Conservation (phyloP, 2,113 vertebrate genomes). For the Oceanites oceanicus region DNA sequence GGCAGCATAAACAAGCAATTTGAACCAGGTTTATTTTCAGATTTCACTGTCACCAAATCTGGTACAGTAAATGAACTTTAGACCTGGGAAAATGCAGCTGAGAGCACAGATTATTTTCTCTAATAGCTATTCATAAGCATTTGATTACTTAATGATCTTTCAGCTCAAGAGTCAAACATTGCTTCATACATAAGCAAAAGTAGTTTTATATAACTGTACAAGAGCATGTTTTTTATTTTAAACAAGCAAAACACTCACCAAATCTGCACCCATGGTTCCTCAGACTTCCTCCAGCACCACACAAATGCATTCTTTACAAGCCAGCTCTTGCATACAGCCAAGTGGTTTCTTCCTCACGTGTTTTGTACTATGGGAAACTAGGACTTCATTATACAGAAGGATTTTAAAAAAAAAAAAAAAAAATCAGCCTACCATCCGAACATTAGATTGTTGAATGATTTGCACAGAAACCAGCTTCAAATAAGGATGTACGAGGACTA, state of each 20-base stretch:
- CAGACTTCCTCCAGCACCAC: background rate
- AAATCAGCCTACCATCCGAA: background rate
- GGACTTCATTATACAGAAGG: background rate
- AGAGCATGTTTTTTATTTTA: background rate
- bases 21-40: conserved; percentile 9
- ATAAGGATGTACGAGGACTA: background rate
- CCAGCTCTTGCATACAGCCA: background rate
- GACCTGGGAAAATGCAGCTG: background rate
- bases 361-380: background rate
- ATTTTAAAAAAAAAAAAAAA: background rate
- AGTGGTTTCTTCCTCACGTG: background rate
- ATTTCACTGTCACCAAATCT: background rate
- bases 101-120: background rate
- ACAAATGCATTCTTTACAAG: background rate
- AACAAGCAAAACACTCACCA: conserved; percentile 6
- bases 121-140: background rate
- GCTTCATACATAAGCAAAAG: background rate
- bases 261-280: background rate
- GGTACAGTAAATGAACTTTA: background rate
- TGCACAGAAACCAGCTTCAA: background rate
- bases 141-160: conserved; percentile 27
- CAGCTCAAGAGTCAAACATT: conserved; percentile 29
- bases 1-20: background rate
- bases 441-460: background rate
- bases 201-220: background rate